phyloP scores from a whole-genome alignment of 2,888 invertebrate genomes.

The Eurytoma adleriae region DNA sequence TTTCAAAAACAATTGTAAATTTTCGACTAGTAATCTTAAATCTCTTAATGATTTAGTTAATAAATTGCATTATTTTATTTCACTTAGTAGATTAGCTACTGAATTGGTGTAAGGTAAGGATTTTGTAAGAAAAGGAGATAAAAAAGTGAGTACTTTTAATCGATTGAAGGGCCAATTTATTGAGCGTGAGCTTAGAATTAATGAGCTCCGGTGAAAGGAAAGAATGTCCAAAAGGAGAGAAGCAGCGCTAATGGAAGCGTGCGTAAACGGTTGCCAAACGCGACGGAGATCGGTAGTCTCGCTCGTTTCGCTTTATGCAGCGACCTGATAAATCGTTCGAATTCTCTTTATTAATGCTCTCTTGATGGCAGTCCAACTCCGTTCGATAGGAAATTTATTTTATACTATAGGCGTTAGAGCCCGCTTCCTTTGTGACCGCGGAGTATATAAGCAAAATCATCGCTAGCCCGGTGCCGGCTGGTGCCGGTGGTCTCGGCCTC shows the following conservation, averaged over 20 bases:
- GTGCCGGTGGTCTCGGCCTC: constrained; percentile 39
- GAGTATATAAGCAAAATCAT: constrained; percentile 46
- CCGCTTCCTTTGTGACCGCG: background rate
- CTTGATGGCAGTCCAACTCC: background rate
- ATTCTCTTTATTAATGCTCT: constrained; percentile 51
- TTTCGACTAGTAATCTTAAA: too few species aligned
- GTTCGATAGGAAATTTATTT: background rate
- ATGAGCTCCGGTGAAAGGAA: background rate
- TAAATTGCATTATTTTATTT: too few species aligned
- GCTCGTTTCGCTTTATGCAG: constrained; percentile 26
- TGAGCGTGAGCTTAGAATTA: constrained; percentile 5
- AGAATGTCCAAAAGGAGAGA: background rate
- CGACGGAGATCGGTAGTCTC: background rate
- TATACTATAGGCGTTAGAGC: too few species aligned
- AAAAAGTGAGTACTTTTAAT: too few species aligned
- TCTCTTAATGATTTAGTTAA: too few species aligned
- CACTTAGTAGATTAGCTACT: too few species aligned
- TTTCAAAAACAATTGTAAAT: too few species aligned
- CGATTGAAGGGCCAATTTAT: too few species aligned
- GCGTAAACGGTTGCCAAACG: constrained; percentile 3
- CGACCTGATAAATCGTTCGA: constrained; percentile 54
- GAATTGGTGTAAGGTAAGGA: too few species aligned
- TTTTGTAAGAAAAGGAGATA: too few species aligned
- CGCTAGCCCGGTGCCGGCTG: constrained; percentile 7
- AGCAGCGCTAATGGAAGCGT: background rate